Evolutionary conservation across 2,113 vertebrate genomes (phyloP).

Genomic region (Sclerurus mexicanus): DNA sequence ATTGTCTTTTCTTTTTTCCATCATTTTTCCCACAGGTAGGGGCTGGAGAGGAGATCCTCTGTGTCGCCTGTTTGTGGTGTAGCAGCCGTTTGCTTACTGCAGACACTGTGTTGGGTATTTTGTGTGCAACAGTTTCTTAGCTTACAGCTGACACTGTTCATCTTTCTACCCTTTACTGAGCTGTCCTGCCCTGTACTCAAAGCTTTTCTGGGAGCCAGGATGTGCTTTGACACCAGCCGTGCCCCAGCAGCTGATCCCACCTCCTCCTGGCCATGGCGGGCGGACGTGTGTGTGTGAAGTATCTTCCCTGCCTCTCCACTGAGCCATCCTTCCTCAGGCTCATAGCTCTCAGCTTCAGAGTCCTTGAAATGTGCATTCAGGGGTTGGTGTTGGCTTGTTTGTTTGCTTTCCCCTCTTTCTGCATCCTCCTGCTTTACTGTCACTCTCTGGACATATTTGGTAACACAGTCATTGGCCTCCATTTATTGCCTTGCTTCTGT

Average conservation of each 20-base stretch:
- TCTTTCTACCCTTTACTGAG: not conserved
- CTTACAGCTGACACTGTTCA: not conserved
- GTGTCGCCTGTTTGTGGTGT: not conserved
- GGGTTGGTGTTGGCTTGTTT: not conserved
- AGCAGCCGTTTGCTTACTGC: not conserved
- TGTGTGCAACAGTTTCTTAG: not conserved
- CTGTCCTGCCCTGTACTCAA: not conserved
- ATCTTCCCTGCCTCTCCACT: not conserved
- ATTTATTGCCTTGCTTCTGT: not conserved
- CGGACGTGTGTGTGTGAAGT: not conserved
- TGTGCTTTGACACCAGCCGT: not conserved
- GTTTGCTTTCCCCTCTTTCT: not conserved
- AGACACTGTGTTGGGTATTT: not conserved
- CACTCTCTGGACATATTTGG: not conserved
- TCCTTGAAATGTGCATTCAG: not conserved
- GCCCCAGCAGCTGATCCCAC: not conserved
- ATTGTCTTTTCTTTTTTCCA: not conserved
- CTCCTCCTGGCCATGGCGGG: not conserved
- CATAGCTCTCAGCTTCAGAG: not conserved
- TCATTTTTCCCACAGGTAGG: not conserved
- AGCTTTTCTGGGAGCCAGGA: not conserved
- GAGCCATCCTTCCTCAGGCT: not conserved
- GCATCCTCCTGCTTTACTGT: not conserved
- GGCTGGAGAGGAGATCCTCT: not conserved
- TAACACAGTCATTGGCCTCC: not conserved